phyloP scores from a whole-genome alignment of 2,888 invertebrate genomes.

The Nephrotoma flavescens region DNA sequence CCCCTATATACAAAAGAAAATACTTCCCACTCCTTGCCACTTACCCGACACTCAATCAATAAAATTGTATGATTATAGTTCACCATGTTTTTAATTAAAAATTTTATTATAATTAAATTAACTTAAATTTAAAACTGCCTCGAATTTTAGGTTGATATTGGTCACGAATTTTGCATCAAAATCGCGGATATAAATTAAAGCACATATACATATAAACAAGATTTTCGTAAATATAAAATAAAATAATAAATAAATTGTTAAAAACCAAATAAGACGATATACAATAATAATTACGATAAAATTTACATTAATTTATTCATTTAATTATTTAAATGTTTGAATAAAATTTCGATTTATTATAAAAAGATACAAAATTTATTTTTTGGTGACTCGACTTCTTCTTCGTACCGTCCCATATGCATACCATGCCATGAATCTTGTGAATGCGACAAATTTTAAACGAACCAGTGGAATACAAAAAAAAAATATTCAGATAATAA shows the following conservation, averaged over 20 bases:
- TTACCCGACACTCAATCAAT: too few relatives aligned
- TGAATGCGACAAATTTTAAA: not conserved
- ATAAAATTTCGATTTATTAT: not conserved
- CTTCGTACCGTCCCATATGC: not conserved
- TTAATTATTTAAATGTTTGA: slow-evolving; percentile 1
- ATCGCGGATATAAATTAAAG: not conserved
- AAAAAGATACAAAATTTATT: not conserved
- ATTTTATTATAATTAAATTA: too few relatives aligned
- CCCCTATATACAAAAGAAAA: too few relatives aligned
- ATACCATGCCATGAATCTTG: not conserved
- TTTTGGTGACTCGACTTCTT: not conserved
- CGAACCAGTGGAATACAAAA: not conserved
- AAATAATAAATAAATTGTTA: not conserved
- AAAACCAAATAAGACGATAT: not conserved
- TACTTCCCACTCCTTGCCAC: too few relatives aligned
- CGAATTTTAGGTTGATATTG: too few relatives aligned
- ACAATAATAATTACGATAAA: slow-evolving; percentile 3
- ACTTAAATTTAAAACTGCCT: too few relatives aligned
- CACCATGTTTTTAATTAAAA: too few relatives aligned
- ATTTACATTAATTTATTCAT: slow-evolving; percentile 4
- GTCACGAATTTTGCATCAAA: not conserved
- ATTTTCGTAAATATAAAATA: not conserved
- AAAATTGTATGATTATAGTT: too few relatives aligned
- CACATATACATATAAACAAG: not conserved
- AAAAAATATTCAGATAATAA: not conserved